These are phyloP conservation scores for Sapajus apella DNA, from an alignment of 2,113 vertebrate species.

Conservation along the genomic window DNA sequence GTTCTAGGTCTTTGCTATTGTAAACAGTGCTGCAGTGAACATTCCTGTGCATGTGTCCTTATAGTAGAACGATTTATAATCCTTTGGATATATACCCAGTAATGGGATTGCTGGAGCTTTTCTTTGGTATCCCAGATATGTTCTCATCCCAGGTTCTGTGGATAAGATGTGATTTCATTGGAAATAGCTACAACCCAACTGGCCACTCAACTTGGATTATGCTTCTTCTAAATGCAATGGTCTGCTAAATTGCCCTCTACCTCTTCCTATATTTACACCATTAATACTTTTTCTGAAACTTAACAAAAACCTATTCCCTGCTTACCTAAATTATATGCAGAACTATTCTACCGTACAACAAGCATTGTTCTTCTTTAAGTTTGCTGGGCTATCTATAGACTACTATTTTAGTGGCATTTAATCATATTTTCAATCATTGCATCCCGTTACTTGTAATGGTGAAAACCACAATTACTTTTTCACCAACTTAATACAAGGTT, in stretches of 20 bases:
- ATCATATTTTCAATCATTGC: neutral
- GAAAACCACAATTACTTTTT: no score
- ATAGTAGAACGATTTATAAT: no score
- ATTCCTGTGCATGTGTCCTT: no score
- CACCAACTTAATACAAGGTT: no score
- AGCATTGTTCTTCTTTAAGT: neutral
- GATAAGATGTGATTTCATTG: neutral
- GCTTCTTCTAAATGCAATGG: neutral
- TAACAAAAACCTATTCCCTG: neutral
- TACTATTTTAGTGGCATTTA: neutral
- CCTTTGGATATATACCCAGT: no score
- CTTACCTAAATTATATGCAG: neutral
- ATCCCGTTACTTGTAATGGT: neutral
- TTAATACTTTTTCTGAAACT: neutral
- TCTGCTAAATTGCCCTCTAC: neutral
- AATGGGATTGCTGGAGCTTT: neutral
- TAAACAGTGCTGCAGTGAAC: no score
- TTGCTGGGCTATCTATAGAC: neutral
- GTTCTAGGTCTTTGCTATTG: no score
- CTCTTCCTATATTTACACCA: neutral
- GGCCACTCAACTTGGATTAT: neutral
- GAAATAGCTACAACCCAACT: neutral
- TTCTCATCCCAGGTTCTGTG: slow-evolving; percentile 8
- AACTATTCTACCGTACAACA: neutral
- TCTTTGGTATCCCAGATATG: neutral